Conservation (phyloP, 2,797 vertebrate genomes). For the Taenioides sp. region DNA sequence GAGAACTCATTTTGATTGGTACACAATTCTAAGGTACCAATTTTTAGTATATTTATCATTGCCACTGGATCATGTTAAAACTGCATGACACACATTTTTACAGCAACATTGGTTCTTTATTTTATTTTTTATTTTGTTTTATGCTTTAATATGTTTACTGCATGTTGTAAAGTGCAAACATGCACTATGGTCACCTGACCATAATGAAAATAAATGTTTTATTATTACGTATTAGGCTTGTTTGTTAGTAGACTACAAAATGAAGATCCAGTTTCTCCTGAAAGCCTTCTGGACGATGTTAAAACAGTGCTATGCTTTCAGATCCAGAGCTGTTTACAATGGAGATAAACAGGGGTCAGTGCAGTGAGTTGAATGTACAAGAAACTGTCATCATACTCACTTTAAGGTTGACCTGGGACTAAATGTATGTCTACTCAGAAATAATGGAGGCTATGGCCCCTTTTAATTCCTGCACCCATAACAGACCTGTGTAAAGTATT, state of each 20-base stretch:
- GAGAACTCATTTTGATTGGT: background rate
- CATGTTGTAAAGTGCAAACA: constrained; percentile 1
- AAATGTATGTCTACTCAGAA: background rate
- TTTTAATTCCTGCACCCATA: no score
- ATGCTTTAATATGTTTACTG: constrained; percentile 25
- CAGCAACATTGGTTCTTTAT: constrained; percentile 6
- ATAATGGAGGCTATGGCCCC: no score
- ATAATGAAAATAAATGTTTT: constrained; percentile 1
- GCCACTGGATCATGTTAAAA: background rate
- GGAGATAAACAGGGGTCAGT: constrained; percentile 26
- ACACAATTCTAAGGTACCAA: background rate
- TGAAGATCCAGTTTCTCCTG: background rate
- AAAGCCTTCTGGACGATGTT: background rate
- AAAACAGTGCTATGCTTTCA: background rate
- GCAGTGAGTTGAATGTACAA: background rate
- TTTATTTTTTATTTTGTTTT: constrained; percentile 8
- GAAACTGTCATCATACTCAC: background rate
- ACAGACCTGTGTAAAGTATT: no score
- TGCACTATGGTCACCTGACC: background rate
- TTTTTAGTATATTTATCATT: background rate
- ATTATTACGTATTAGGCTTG: background rate
- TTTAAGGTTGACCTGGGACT: background rate
- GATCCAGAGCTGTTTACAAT: constrained; percentile 15
- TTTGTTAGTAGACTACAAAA: background rate
- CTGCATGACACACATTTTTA: background rate